Base-by-base conservation (phyloP, 1,140 invertebrate species). In the Phymastichus coffea region DNA sequence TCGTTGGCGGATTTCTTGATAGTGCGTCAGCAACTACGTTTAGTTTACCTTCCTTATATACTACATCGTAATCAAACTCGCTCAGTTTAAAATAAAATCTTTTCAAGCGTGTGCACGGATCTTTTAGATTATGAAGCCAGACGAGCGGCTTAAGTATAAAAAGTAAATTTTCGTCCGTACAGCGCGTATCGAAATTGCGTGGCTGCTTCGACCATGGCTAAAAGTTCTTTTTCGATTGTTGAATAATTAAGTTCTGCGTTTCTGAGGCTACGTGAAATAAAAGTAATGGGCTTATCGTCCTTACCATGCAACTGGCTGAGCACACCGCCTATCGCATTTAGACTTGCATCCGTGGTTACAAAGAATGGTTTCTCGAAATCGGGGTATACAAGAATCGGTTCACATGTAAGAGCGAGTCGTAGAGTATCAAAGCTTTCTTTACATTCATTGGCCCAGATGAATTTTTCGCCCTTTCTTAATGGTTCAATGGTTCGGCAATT, bases 331-430 rank as follows among this genome's bases (percentile, higher is more conserved):
- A 69, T 57, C 12, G 63, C 65, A 28, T 53, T 17, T 30, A 57
- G 23, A 20, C 22, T 46, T 1, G 67, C 64, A 48, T 69, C 67
- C 1, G 66, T 75, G 2, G 69, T 68, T 25, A 69, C 14, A 4
- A 65, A 28, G 14, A 73, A 70, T 10, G 63, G 58, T 37, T 66
- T 51, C 23, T 51, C 19, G 37, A 64, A 67, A 26, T 77, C 37
- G 23, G 67, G 64, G 20, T 68, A 63, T 51, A 74, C 67, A 0
- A 80, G 20, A 14, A 70, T 33, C 2, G 61, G 60, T 3, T 69
- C 62, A 3, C 6, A n/a, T 4, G 3, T 17, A 3, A 46, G 25
- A 14, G 12, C 4, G 30, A 10, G n/a, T 14, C 20, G 30, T 19
- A 49, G 9, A 6, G 3, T 15, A 4, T 35, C 47, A 33, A 49